A percentile compares a stretch with the other conserved stretches of the same genome.
phyloP scores from a whole-genome alignment of 2,797 vertebrate genomes.

The Pygocentrus nattereri region DNA sequence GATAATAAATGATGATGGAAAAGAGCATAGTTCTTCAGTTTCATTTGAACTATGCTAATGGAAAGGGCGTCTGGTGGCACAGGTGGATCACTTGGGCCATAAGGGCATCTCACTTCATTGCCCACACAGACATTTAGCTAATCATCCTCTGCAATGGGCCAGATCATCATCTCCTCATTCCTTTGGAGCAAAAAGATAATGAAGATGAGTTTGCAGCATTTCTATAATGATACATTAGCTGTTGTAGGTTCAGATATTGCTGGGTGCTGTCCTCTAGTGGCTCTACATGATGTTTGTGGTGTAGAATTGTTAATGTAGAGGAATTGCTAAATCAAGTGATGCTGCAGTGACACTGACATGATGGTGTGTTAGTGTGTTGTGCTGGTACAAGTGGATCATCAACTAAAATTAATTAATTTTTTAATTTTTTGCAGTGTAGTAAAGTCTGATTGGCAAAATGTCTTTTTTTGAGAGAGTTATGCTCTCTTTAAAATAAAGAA shows the following conservation, averaged over 20 bases:
- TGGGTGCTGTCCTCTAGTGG: constrained; percentile 49
- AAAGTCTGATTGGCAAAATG: no score
- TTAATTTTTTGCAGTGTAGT: no score
- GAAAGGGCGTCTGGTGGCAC: constrained; percentile 44
- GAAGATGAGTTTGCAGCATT: constrained; percentile 60
- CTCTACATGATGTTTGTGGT: background rate
- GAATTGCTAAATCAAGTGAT: no score
- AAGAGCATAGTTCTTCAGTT: background rate
- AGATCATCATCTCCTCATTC: constrained; percentile 56
- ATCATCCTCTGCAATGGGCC: constrained; percentile 56
- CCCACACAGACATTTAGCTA: constrained; percentile 54
- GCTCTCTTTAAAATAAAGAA: background rate
- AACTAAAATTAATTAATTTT: no score
- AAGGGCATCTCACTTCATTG: constrained; percentile 46
- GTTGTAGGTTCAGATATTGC: background rate
- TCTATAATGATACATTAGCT: constrained; percentile 56
- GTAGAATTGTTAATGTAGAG: background rate
- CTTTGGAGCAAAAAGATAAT: constrained; percentile 57
- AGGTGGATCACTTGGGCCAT: background rate
- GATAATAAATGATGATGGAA: background rate
- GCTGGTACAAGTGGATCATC: no score
- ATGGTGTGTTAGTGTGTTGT: no score
- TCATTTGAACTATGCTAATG: constrained; percentile 43
- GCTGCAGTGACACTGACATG: no score
- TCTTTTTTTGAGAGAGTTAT: no score